These are phyloP conservation scores for Ceratosolen fusciceps DNA, from an alignment of 1,140 invertebrate genomes.

Conservation along the genomic window DNA sequence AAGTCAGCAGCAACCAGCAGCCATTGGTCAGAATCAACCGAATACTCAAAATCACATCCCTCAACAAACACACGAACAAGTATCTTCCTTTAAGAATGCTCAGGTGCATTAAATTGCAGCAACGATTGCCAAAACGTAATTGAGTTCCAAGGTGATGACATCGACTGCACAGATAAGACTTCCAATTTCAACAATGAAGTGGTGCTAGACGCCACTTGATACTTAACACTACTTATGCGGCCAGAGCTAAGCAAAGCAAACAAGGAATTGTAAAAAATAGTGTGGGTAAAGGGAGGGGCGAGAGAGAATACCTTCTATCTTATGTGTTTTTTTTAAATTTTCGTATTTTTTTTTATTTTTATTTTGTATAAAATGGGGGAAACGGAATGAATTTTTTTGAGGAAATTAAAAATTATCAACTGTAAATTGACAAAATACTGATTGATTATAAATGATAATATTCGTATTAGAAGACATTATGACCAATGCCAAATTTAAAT, in stretches of 20 bases:
- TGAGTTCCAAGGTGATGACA: not conserved
- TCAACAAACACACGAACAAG: constrained; percentile 35
- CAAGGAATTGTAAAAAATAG: too few species aligned
- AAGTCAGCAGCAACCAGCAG: constrained; percentile 27
- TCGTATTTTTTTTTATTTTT: too few species aligned
- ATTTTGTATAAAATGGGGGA: too few species aligned
- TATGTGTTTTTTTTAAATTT: too few species aligned
- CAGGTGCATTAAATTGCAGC: constrained; percentile 12
- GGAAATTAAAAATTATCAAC: not conserved
- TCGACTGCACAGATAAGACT: not conserved
- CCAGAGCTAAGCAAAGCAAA: not conserved
- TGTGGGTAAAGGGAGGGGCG: too few species aligned
- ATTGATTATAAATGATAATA: not conserved
- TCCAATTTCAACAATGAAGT: not conserved
- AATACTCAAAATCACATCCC: constrained; percentile 50
- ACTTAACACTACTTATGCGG: not conserved
- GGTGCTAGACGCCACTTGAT: not conserved
- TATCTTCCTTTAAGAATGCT: constrained; percentile 34
- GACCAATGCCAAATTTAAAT: constrained; percentile 19
- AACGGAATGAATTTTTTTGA: too few species aligned
- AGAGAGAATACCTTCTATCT: too few species aligned
- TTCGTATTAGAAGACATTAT: too few species aligned
- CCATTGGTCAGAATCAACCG: constrained; percentile 29
- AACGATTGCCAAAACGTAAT: not conserved
- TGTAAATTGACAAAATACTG: not conserved